Conservation (phyloP, 2,797 vertebrate genomes). For the Linurgus olivaceus region DNA sequence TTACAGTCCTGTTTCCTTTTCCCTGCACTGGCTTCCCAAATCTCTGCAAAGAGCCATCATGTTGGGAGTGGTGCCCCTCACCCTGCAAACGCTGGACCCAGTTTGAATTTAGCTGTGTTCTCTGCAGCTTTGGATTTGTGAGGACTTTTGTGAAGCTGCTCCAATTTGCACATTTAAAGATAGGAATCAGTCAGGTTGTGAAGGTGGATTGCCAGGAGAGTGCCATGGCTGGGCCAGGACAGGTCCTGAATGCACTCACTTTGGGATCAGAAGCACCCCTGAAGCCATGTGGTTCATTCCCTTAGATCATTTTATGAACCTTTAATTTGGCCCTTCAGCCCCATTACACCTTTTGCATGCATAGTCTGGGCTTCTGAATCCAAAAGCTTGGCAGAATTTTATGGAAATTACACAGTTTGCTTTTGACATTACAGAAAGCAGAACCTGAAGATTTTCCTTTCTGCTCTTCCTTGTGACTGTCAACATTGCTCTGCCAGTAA, state of each 20-base stretch:
- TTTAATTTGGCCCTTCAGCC: not conserved
- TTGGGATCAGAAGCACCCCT: not conserved
- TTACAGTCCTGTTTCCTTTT: conserved; percentile 51
- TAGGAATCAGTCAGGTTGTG: not conserved
- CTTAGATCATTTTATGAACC: not conserved
- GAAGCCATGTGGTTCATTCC: not conserved
- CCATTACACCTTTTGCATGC: not conserved
- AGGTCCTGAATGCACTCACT: not conserved
- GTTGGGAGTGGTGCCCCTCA: conserved; percentile 25
- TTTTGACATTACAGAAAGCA: not conserved
- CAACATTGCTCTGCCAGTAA: not conserved
- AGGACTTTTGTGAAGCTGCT: conserved; percentile 41
- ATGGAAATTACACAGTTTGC: not conserved
- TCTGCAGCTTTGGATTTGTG: conserved; percentile 1
- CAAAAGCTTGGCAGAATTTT: not conserved
- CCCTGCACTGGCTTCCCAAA: conserved; percentile 25
- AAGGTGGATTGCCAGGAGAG: not conserved
- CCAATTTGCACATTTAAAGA: not conserved
- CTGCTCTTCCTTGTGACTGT: not conserved
- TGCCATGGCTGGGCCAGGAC: not conserved
- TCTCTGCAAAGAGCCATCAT: conserved; percentile 11
- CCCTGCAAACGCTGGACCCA: not conserved
- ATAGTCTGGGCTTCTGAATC: not conserved
- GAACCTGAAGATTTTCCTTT: not conserved
- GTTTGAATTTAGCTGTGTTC: not conserved